Evolutionary conservation across 1,140 invertebrate genomes (phyloP), one percentile per base, ranked within the genome.

Genomic region (Pararge aegeria): DNA sequence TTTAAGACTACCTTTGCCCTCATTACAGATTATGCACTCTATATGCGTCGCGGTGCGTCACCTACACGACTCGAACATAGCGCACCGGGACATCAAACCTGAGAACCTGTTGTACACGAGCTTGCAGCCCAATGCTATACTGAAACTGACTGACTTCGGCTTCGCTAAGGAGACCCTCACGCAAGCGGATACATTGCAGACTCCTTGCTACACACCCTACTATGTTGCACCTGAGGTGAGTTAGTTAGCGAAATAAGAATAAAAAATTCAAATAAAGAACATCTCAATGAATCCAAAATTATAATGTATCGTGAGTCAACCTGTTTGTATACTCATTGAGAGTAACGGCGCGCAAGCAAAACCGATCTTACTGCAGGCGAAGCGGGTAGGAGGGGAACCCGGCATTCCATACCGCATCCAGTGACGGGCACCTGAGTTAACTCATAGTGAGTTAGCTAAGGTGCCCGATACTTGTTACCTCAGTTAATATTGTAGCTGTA

Each of bases 61-160:
- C 87, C 91, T 99, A 59, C 98, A 99, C 92, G 95, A 96, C 76
- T 94, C 96, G 84, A 96, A 99, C 86, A 99, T 99, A 70, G 98
- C 98, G 21, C 98, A 99, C 87, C 92, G 98, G 68, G 98, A 99
- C 91, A 94, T 99, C 64, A 99, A 99, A 90, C 96, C 96, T 20
- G 97, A 98, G 90, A 97, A 97, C 89, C 91, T 98, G 24, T 83
- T 98, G 0, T 98, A 97, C 83, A 95, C 95, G 0, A 94, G 92
- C 66, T 73, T 83, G 87, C 92, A 93, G 68, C 91, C 90, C 4
- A 92, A 92, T 72, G 97, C 96, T 21, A 92, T 96, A 64, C 92
- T 99, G 37, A 99, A 99, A 91, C 91, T 99, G 65, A 99, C 98
- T 30, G 98, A 99, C 90, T 99, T 99, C 91, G 98, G 98, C n/a